Conservation (phyloP, 2,888 invertebrate species). For the Parnassius apollo region DNA sequence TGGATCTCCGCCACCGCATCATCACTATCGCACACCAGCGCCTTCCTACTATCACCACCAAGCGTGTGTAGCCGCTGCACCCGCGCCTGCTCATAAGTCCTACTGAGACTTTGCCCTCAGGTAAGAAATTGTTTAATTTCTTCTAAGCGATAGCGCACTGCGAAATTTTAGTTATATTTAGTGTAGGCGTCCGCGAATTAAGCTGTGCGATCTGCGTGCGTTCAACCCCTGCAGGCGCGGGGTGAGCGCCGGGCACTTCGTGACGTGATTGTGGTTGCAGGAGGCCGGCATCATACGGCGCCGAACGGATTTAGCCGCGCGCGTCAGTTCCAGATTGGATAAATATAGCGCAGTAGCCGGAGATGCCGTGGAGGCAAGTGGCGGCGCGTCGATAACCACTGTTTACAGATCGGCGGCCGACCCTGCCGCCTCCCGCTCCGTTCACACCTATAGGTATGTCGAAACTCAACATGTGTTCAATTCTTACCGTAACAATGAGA, state of each 20-base stretch:
- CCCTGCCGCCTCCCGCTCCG: slow-evolving; percentile 74
- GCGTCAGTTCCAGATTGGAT: slow-evolving; percentile 75
- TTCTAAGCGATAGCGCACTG: slow-evolving; percentile 46
- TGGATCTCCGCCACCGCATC: slow-evolving; percentile 69
- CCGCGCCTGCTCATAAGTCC: slow-evolving; percentile 74
- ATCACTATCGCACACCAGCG: slow-evolving; percentile 72
- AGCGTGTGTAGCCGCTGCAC: slow-evolving; percentile 80
- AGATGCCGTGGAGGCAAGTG: slow-evolving; percentile 73
- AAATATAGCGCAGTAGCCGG: slow-evolving; percentile 76
- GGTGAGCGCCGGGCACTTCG: slow-evolving; percentile 57
- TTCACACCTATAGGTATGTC: slow-evolving; percentile 71
- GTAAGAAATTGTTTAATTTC: slow-evolving; percentile 46
- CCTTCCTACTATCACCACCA: slow-evolving; percentile 81
- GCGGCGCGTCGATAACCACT: slow-evolving; percentile 76
- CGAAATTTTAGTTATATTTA: slow-evolving; percentile 44
- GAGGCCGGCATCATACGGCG: slow-evolving; percentile 73
- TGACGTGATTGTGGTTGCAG: slow-evolving; percentile 79
- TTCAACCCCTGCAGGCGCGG: slow-evolving; percentile 47
- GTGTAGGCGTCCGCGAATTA: slow-evolving; percentile 58
- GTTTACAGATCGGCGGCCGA: slow-evolving; percentile 77
- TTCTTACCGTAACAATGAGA: slow-evolving; percentile 55
- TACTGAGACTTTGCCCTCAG: slow-evolving; percentile 71
- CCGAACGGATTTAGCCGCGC: slow-evolving; percentile 75
- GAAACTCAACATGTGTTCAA: slow-evolving; percentile 55
- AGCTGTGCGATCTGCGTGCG: slow-evolving; percentile 49